Base-by-base conservation (phyloP, 1,140 invertebrate genomes). In the Orchesella cincta region DNA sequence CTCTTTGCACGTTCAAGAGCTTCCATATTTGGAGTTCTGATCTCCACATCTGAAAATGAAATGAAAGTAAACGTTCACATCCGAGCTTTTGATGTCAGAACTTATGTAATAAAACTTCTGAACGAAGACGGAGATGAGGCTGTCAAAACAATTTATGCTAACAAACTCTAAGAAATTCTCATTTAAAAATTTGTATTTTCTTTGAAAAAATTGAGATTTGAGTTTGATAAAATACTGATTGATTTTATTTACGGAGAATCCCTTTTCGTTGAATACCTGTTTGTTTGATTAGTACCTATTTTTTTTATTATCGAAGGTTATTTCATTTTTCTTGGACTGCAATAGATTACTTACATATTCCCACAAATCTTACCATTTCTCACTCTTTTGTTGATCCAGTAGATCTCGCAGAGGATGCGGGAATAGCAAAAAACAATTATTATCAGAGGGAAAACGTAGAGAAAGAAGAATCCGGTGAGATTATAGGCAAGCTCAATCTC, bases 341-440 rank as follows among this genome's bases (percentile, higher is more conserved):
- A n/a, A n/a, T n/a, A n/a, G n/a, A n/a, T n/a, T n/a, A n/a, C n/a
- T n/a, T n/a, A n/a, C n/a, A n/a, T n/a, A n/a, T n/a, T n/a, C n/a
- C n/a, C n/a, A n/a, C n/a, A n/a, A n/a, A n/a, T n/a, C 54, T 57
- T 26, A 26, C 14, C 14, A 57, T 26, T 57, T 26, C 26, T 12
- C 14, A 23, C 3, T 5, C n/a, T 8, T 23, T 57, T 57, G 12
- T 12, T 23, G 54, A 57, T 46, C 3, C 12, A 18, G 54, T 57
- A 91, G 75, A 95, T 93, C 84, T 94, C 93, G 20, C 90, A 80
- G 0, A 97, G 87, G 72, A 97, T 96, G 64, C 93, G 92, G 0
- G 90, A 90, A 79, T 96, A 97, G 82, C 92, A 93, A 83, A 92
- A 94, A 64, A 95, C 90, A 75, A 97, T 96, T 62, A 94, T 90